Conservation (phyloP, 92 coral and sea anemone genomes). For the Actinernus sp. region DNA sequence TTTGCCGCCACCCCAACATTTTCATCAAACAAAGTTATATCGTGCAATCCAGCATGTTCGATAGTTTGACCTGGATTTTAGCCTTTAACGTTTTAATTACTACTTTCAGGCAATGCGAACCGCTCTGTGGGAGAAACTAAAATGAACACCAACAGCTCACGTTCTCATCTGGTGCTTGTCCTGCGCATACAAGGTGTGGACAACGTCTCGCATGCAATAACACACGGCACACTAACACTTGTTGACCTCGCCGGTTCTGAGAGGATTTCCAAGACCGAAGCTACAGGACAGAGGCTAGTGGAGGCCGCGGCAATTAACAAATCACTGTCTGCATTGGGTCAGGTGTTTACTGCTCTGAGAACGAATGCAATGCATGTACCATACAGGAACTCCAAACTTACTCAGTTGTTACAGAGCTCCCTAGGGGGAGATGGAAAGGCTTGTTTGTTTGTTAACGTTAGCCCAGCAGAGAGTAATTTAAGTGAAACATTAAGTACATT, state of each 20-base stretch:
- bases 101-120: conserved; percentile 69
- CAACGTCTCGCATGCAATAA: conserved; percentile 75
- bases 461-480: conserved; percentile 78
- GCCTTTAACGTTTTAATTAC: no score
- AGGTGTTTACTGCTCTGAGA: conserved; percentile 81
- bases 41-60: no score
- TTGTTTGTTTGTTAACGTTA: conserved; percentile 86
- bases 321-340: conserved; percentile 90
- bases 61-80: no score
- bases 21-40: no score
- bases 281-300: conserved; percentile 90
- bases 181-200: conserved; percentile 74
- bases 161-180: conserved; percentile 84
- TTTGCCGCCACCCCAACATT: no score
- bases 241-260: conserved; percentile 94
- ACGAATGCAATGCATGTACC: conserved; percentile 94
- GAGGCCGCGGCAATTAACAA: conserved; percentile 95
- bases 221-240: conserved; percentile 85
- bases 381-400: conserved; percentile 88
- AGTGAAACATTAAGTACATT: conserved; percentile 84
- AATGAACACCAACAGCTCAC: conserved; percentile 92
- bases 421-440: conserved; percentile 95
- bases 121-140: conserved; percentile 91
- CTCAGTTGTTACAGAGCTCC: conserved; percentile 83
- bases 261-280: conserved; percentile 89